Conservation (phyloP, 1,140 invertebrate species). For the Protaetia brevitarsis region DNA sequence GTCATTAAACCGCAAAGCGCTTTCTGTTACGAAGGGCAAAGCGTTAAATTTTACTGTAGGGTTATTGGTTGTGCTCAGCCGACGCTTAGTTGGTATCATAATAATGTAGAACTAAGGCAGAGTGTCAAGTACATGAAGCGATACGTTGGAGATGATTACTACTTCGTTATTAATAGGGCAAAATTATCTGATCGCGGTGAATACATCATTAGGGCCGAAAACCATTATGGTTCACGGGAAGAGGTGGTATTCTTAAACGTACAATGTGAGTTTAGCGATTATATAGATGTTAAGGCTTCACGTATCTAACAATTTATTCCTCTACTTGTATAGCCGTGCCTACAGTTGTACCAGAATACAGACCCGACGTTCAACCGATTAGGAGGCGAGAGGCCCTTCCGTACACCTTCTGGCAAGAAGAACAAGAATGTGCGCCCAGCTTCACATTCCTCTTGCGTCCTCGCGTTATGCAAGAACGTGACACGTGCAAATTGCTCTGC, state of each 20-base stretch:
- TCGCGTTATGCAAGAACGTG: conserved; percentile 93
- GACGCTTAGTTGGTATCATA: conserved; percentile 93
- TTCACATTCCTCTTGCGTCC: conserved; percentile 97
- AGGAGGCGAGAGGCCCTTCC: conserved; percentile 76
- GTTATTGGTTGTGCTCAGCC: conserved; percentile 93
- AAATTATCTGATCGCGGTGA: conserved; percentile 95
- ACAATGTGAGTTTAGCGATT: conserved; percentile 88
- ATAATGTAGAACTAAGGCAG: conserved; percentile 90
- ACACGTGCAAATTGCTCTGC: conserved; percentile 95
- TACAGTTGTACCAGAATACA: conserved; percentile 75
- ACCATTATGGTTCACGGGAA: conserved; percentile 94
- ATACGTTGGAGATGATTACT: conserved; percentile 93
- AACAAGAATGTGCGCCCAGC: conserved; percentile 82
- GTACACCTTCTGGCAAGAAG: conserved; percentile 86
- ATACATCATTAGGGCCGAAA: conserved; percentile 95
- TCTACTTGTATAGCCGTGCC: conserved; percentile 65
- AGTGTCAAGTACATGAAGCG: conserved; percentile 99
- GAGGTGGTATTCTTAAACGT: conserved; percentile 97
- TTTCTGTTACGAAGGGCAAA: conserved; percentile 95
- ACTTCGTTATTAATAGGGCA: conserved; percentile 94
- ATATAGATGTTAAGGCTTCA: too few species aligned
- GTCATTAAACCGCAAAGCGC: conserved; percentile 94
- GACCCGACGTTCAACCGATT: conserved; percentile 67
- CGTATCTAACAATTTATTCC: conserved; percentile 30
- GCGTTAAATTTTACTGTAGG: conserved; percentile 94